These are phyloP conservation scores for Argyra leucocephala DNA, from an alignment of 2,888 invertebrate genomes.

Conservation along the genomic window DNA sequence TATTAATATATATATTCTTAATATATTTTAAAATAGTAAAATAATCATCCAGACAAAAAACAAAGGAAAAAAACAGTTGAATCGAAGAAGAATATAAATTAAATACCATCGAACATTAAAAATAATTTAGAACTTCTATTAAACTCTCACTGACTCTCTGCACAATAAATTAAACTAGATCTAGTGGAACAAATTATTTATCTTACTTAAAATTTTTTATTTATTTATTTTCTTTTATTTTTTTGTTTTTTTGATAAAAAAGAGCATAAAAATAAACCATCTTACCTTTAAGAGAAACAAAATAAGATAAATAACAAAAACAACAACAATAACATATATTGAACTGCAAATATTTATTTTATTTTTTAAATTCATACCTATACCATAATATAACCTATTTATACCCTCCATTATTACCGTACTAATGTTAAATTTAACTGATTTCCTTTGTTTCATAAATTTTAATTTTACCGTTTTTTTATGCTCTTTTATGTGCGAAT, in stretches of 20 bases:
- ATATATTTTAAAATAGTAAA: no score
- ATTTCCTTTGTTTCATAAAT: slow-evolving; percentile 6
- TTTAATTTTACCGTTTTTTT: background rate
- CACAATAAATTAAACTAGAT: slow-evolving; percentile 3
- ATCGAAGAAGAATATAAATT: no score
- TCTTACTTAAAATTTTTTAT: no score
- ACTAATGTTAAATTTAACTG: background rate
- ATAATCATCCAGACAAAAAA: no score
- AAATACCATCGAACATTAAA: no score
- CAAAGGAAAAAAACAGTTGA: no score
- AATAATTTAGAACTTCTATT: no score
- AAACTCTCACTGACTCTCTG: no score
- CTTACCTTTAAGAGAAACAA: background rate
- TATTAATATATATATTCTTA: no score
- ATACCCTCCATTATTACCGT: background rate
- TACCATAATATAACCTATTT: background rate
- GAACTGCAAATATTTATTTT: background rate
- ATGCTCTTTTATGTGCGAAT: background rate
- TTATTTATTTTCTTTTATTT: background rate
- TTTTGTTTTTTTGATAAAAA: no score
- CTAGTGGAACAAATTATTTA: background rate
- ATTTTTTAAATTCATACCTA: background rate
- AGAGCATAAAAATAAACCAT: background rate
- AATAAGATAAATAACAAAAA: background rate
- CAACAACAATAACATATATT: no score